Conservation (phyloP, 2,888 invertebrate genomes). For the Papilio protenor region DNA sequence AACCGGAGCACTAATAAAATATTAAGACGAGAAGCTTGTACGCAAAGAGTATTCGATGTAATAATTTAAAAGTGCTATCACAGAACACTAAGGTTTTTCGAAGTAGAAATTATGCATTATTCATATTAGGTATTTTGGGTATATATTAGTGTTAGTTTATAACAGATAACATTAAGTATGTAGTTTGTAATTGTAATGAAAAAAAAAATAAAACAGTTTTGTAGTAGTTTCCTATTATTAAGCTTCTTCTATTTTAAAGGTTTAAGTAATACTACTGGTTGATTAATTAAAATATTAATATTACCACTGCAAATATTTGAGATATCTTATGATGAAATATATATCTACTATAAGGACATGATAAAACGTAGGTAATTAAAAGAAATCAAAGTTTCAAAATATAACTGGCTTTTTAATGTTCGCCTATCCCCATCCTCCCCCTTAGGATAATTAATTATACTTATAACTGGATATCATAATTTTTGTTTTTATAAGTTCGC, state of each 20-base stretch:
- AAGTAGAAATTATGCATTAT: conserved; percentile 84
- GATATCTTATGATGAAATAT: conserved; percentile 85
- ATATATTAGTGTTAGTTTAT: conserved; percentile 83
- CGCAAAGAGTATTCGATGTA: conserved; percentile 79
- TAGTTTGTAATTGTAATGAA: conserved; percentile 84
- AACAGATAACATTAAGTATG: conserved; percentile 83
- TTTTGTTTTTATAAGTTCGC: conserved; percentile 77
- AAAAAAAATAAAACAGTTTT: conserved; percentile 78
- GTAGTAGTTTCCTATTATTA: conserved; percentile 84
- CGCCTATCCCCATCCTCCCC: conserved; percentile 58
- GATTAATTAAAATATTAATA: conserved; percentile 84
- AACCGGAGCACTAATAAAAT: conserved; percentile 76
- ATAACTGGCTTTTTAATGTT: conserved; percentile 82
- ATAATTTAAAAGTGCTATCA: conserved; percentile 76
- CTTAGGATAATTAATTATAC: conserved; percentile 54
- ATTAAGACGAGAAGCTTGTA: conserved; percentile 81
- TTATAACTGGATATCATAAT: conserved; percentile 70
- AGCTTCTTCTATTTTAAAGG: conserved; percentile 84
- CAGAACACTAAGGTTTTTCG: conserved; percentile 77
- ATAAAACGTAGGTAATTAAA: conserved; percentile 86
- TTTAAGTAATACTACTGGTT: conserved; percentile 84
- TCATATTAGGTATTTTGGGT: conserved; percentile 85
- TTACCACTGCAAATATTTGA: conserved; percentile 85
- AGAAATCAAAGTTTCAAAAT: conserved; percentile 85
- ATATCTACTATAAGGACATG: conserved; percentile 85